These are phyloP conservation scores for Artemisiospiza belli DNA, from an alignment of 2,113 vertebrate genomes.

Conservation along the genomic window DNA sequence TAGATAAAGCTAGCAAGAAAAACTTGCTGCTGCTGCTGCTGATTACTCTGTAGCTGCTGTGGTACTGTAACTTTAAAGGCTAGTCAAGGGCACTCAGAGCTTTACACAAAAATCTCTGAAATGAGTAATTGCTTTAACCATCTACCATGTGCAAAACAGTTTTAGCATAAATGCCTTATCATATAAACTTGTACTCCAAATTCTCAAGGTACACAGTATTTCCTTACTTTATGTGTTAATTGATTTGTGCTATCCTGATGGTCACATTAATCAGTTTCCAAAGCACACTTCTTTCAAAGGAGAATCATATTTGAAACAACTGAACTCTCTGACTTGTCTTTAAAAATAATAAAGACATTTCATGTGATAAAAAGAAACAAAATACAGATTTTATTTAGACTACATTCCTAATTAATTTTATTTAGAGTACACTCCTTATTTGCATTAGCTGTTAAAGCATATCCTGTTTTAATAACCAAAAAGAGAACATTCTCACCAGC, in stretches of 20 bases:
- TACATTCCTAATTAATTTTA: too few relatives aligned
- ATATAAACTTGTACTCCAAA: not conserved
- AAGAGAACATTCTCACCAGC: constrained; percentile 80
- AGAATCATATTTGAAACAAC: not conserved
- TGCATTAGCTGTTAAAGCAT: not conserved
- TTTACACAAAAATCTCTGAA: not conserved
- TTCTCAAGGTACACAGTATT: not conserved
- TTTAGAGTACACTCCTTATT: not conserved
- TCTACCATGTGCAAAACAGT: not conserved
- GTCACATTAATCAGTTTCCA: not conserved
- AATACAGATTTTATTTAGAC: not conserved
- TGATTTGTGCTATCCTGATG: not conserved
- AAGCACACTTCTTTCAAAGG: not conserved
- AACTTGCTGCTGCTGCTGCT: constrained; percentile 6
- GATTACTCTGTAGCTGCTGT: not conserved
- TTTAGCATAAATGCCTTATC: not conserved
- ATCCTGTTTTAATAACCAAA: not conserved
- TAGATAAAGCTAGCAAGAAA: constrained; percentile 4
- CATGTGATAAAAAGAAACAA: not conserved
- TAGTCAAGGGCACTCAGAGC: not conserved
- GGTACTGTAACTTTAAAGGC: not conserved
- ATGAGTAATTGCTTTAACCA: not conserved
- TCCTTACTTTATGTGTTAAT: not conserved
- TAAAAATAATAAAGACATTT: not conserved
- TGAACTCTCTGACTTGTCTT: not conserved